A percentile compares a stretch with the other conserved stretches of the same genome.
Evolutionary conservation across 1,140 invertebrate species (phyloP).

Genomic region (Delia radicum): DNA sequence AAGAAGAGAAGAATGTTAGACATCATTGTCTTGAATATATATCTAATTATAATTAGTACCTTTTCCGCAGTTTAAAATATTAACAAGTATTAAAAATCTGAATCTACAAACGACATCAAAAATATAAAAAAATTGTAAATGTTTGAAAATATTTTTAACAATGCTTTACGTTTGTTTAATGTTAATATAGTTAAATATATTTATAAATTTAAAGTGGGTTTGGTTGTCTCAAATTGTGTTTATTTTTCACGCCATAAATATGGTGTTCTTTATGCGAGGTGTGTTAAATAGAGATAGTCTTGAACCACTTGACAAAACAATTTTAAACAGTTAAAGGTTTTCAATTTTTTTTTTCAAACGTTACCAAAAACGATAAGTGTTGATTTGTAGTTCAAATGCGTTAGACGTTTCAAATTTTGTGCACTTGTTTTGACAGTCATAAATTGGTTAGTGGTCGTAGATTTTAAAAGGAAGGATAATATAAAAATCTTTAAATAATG

Average conservation of each 20-base stretch:
- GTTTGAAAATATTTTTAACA: no score
- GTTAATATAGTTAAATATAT: no score
- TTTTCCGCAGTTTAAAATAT: not conserved
- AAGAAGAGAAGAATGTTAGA: not conserved
- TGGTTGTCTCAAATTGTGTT: not conserved
- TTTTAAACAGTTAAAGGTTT: not conserved
- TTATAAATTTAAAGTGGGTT: not conserved
- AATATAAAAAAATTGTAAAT: no score
- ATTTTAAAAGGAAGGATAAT: not conserved
- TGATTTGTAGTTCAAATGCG: slow-evolving; percentile 18
- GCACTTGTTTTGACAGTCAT: not conserved
- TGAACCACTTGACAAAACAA: not conserved
- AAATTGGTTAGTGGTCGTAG: not conserved
- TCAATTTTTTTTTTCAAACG: not conserved
- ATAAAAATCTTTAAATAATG: not conserved
- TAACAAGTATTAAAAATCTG: not conserved
- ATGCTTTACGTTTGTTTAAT: no score
- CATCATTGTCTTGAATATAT: no score
- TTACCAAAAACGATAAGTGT: not conserved
- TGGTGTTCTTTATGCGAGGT: not conserved
- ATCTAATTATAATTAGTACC: not conserved
- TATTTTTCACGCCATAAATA: not conserved
- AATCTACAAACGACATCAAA: not conserved
- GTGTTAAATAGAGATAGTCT: not conserved
- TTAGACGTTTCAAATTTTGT: not conserved